phyloP scores from a whole-genome alignment of 1,140 invertebrate species.

The Drosophila repleta region DNA sequence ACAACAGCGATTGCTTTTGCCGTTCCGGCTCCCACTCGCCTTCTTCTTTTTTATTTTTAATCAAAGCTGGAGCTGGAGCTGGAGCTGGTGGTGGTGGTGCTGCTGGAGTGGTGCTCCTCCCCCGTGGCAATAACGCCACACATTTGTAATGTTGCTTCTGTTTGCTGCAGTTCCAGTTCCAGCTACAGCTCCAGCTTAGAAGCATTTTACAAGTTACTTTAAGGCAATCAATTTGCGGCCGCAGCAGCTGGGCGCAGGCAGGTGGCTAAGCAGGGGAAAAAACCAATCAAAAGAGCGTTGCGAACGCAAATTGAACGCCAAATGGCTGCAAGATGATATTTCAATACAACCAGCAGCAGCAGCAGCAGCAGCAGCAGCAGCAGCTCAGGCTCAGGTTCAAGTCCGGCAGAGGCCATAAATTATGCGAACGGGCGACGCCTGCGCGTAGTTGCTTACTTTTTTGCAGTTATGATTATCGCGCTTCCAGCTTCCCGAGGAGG shows the following conservation, averaged over 20 bases:
- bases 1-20: conserved; percentile 78
- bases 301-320: conserved; percentile 82
- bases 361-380: too few species aligned
- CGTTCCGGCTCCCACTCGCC: conserved; percentile 44
- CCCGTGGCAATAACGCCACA: conserved; percentile 81
- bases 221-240: conserved; percentile 80
- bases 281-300: conserved; percentile 82
- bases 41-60: conserved; percentile 60
- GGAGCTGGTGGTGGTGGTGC: too few species aligned
- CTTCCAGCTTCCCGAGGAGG: conserved; percentile 47
- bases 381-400: background rate
- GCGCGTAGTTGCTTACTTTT: conserved; percentile 80
- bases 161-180: conserved; percentile 45
- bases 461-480: conserved; percentile 82
- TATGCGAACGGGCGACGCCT: conserved; percentile 74
- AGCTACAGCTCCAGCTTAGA: conserved; percentile 51
- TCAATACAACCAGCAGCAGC: conserved; percentile 59
- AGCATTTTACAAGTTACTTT: conserved; percentile 81
- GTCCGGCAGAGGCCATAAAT: conserved; percentile 67
- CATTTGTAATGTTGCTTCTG: conserved; percentile 82
- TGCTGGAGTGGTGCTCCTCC: conserved; percentile 65
- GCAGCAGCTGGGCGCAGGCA: conserved; percentile 28
- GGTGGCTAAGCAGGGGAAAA: conserved; percentile 39
- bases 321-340: conserved; percentile 79
- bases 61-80: conserved; percentile 57